A percentile compares a stretch with the other conserved stretches of the same genome.
phyloP scores from a whole-genome alignment of 2,888 invertebrate species.

The Acronicta psi region DNA sequence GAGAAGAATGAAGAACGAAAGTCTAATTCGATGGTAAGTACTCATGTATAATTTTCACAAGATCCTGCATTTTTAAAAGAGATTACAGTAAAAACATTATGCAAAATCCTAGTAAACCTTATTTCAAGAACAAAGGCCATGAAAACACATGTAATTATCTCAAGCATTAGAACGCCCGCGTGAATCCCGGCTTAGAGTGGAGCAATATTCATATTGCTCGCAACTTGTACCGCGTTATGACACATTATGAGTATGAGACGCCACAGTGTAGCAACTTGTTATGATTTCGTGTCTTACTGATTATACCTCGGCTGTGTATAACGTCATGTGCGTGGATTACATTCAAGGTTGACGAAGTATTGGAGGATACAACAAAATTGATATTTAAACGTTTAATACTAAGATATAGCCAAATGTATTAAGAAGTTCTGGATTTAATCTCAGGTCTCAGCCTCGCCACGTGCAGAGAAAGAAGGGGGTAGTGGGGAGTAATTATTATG shows the following conservation, averaged over 20 bases:
- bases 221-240: slow-evolving; percentile 19
- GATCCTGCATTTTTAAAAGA: too few relatives aligned
- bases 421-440: background rate
- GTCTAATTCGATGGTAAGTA: too few relatives aligned
- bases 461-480: too few relatives aligned
- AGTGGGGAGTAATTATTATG: too few relatives aligned
- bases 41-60: too few relatives aligned
- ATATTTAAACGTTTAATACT: background rate
- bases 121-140: slow-evolving; percentile 1
- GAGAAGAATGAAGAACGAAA: too few relatives aligned
- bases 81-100: background rate
- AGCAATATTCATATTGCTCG: slow-evolving; percentile 12
- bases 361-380: background rate
- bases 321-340: slow-evolving; percentile 18
- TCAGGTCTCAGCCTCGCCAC: too few relatives aligned
- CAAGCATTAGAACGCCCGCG: slow-evolving; percentile 7
- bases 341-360: slow-evolving; percentile 4
- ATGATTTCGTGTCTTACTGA: slow-evolving; percentile 30
- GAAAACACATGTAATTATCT: slow-evolving; percentile 12
- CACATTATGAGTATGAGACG: slow-evolving; percentile 15
- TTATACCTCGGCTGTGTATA: slow-evolving; percentile 30
- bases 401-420: background rate
- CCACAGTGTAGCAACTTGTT: slow-evolving; percentile 28
- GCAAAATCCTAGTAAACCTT: background rate
- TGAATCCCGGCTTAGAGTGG: slow-evolving; percentile 1